phyloP scores from a whole-genome alignment of 2,888 invertebrate genomes.

The Acanthosoma haemorrhoidale region DNA sequence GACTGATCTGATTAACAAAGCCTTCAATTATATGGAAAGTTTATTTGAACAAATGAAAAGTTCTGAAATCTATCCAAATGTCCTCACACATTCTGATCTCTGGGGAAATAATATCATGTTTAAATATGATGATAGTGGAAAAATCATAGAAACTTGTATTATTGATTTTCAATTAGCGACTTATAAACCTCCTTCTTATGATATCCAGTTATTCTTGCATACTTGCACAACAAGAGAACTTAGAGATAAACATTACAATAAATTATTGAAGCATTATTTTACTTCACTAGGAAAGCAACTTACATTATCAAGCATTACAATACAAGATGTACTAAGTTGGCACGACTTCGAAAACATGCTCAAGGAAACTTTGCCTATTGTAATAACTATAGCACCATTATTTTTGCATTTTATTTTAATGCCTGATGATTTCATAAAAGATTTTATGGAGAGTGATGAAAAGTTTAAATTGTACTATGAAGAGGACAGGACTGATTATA shows the following conservation, averaged over 20 bases:
- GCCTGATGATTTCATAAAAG: background rate
- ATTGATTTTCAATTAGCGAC: constrained; percentile 15
- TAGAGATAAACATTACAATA: background rate
- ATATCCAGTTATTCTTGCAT: constrained; percentile 3
- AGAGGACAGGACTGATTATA: background rate
- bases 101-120: constrained; percentile 19
- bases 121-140: constrained; percentile 8
- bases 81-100: constrained; percentile 6
- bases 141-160: background rate
- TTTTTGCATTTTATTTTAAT: constrained; percentile 1
- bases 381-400: background rate
- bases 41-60: background rate
- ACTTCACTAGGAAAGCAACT: background rate
- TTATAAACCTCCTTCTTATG: constrained; percentile 5
- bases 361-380: background rate
- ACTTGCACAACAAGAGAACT: background rate
- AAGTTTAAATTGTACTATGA: background rate
- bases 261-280: constrained; percentile 6
- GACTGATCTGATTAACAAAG: constrained; percentile 8
- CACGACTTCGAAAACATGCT: constrained; percentile 15
- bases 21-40: background rate
- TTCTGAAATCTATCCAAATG: constrained; percentile 11
- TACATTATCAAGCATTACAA: background rate
- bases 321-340: background rate
- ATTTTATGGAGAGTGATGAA: background rate